Conservation (phyloP, 2,113 vertebrate species). For the Megatriorchis doriae region DNA sequence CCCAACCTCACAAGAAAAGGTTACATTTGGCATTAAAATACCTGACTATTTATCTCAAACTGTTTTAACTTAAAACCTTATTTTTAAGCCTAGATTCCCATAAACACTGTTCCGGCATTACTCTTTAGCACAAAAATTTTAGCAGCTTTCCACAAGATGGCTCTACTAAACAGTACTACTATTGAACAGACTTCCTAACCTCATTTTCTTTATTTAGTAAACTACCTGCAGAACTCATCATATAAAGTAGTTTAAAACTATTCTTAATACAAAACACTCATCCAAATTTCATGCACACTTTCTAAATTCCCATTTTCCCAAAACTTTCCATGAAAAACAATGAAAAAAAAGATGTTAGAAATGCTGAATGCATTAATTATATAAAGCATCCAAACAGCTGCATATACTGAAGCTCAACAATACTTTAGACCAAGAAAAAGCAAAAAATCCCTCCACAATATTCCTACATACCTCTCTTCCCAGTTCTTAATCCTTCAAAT, state of each 20-base stretch:
- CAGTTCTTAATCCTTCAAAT: not conserved
- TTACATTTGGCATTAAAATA: not conserved
- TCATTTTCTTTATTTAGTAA: not conserved
- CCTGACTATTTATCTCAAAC: not conserved
- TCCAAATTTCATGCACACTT: not conserved
- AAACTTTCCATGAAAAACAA: not conserved
- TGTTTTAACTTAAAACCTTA: not conserved
- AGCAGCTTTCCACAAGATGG: slow-evolving; percentile 56
- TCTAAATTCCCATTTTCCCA: not conserved
- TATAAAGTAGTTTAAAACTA: not conserved
- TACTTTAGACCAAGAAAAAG: not conserved
- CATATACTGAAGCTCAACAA: not conserved
- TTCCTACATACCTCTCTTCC: not conserved
- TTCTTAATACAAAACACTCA: not conserved
- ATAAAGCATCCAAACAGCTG: not conserved
- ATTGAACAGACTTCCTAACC: not conserved
- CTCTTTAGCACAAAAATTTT: not conserved
- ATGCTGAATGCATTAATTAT: not conserved
- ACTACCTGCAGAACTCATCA: not conserved
- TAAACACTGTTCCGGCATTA: not conserved
- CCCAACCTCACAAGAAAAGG: not conserved
- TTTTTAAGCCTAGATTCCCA: not conserved
- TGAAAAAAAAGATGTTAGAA: not conserved
- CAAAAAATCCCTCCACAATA: not conserved
- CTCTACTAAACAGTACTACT: slow-evolving; percentile 21